Percentiles rank a stretch among this genome's conserved stretches.
Evolutionary conservation across 2,113 vertebrate genomes (phyloP).

Genomic region (Phaethornis superciliosus): DNA sequence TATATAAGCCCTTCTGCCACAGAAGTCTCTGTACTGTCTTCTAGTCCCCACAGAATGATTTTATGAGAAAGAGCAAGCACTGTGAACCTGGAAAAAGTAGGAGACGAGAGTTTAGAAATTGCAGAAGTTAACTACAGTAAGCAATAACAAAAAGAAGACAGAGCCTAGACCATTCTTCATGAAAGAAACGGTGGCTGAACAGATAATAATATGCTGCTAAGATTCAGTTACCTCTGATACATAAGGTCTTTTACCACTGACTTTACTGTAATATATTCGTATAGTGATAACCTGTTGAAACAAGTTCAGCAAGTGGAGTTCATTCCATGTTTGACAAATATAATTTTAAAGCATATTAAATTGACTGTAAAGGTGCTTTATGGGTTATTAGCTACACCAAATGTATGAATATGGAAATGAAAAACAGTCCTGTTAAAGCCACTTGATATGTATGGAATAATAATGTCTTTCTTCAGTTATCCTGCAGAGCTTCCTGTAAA

Average conservation of each 20-base stretch:
- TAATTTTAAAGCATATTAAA: neutral
- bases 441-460: neutral
- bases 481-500: neutral
- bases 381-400: neutral
- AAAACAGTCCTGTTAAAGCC: neutral
- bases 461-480: neutral
- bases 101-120: neutral
- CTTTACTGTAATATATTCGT: neutral
- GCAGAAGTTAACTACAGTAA: neutral
- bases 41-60: neutral
- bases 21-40: neutral
- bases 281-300: neutral
- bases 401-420: neutral
- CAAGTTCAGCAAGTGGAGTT: neutral
- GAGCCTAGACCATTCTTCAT: neutral
- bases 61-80: neutral
- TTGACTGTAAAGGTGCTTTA: neutral
- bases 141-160: neutral
- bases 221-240: neutral
- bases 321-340: neutral
- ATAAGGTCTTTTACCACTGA: neutral
- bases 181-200: neutral
- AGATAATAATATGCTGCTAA: neutral
- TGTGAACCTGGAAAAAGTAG: neutral
- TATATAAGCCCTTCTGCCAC: neutral